phyloP scores from a whole-genome alignment of 2,113 vertebrate species.

The Sardina pilchardus region DNA sequence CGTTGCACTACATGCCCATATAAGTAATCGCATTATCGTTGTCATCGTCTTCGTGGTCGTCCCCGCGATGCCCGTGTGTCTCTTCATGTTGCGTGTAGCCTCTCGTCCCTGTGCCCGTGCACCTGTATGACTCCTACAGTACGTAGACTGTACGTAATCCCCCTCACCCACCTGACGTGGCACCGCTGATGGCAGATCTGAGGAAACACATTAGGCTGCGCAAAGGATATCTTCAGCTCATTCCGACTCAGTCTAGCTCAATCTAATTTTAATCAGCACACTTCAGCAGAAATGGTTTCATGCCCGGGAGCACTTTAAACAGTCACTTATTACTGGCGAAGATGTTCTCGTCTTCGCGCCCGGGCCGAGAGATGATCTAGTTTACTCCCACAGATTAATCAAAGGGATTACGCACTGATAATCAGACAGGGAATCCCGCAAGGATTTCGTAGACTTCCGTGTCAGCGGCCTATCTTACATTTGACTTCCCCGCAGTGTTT shows the following conservation, averaged over 20 bases:
- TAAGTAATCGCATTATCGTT: neutral
- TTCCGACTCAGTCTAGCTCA: no score
- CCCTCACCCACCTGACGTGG: neutral
- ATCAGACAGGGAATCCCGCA: neutral
- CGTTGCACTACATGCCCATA: neutral
- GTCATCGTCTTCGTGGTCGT: no score
- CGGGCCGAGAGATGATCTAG: neutral
- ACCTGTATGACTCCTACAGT: no score
- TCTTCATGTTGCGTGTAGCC: neutral
- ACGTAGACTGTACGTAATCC: neutral
- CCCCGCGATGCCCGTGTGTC: neutral
- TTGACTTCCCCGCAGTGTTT: neutral
- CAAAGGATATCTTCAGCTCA: neutral
- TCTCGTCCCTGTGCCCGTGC: neutral
- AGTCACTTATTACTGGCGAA: neutral
- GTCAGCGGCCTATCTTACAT: neutral
- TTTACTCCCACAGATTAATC: neutral
- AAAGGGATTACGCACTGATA: neutral
- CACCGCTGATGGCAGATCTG: neutral
- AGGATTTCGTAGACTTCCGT: neutral
- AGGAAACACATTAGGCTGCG: no score
- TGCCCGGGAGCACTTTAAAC: slow-evolving; percentile 17
- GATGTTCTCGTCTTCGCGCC: neutral
- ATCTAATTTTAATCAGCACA: slow-evolving; percentile 12
- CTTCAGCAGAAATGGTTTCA: neutral